Conservation (phyloP, 2,113 vertebrate genomes). For the Natator depressus region DNA sequence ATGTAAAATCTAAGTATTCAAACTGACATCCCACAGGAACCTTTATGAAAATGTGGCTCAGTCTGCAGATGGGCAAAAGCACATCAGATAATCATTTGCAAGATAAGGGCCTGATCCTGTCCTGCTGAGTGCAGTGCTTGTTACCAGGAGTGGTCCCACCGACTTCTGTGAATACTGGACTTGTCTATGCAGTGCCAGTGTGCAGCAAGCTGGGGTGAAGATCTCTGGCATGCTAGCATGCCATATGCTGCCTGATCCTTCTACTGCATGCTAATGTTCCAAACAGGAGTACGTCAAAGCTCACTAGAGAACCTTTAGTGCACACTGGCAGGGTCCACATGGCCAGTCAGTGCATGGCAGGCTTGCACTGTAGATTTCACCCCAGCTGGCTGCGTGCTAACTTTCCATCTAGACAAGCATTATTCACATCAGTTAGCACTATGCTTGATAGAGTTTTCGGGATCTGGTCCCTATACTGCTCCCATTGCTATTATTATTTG, state of each 20-base stretch:
- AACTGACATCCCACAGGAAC: slow-evolving; percentile 32
- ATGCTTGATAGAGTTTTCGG: not conserved
- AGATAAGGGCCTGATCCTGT: not conserved
- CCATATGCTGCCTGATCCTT: not conserved
- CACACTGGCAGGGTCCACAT: no score
- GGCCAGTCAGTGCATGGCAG: no score
- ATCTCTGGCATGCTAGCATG: not conserved
- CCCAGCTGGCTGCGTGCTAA: not conserved
- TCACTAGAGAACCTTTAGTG: not conserved
- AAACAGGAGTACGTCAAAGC: not conserved
- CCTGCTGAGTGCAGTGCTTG: accelerated
- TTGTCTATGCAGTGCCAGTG: not conserved
- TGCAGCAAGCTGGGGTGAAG: not conserved
- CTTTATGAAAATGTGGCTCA: slow-evolving; percentile 64
- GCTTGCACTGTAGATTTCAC: not conserved
- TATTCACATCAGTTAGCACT: not conserved
- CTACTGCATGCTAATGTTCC: not conserved
- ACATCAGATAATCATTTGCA: not conserved
- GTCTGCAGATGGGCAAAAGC: slow-evolving; percentile 18
- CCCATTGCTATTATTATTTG: not conserved
- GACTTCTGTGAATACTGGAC: not conserved
- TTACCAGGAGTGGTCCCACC: not conserved
- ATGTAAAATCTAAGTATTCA: slow-evolving; percentile 69
- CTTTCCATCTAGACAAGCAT: not conserved
- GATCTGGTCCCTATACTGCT: not conserved